Evolutionary conservation across 2,113 vertebrate genomes (phyloP), one percentile per base, ranked within the genome.

Genomic region (Peucedramus taeniatus): DNA sequence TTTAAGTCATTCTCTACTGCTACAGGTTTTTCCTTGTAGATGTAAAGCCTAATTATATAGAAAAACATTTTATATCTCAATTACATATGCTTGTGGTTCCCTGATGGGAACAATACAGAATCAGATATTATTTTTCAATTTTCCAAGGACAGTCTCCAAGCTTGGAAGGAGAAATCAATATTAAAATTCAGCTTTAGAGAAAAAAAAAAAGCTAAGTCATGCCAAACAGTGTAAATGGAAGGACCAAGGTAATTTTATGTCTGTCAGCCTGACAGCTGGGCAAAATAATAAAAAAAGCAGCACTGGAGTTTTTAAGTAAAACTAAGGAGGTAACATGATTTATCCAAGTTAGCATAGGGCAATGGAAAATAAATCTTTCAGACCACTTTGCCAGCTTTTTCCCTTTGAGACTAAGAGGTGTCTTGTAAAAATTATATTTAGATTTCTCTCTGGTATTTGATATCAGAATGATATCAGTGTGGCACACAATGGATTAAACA

Each of bases 121-220:
- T 64, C 44, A 56, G 27, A 45, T 64, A 69, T 49, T 75, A 69
- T 51, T 90, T 89, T 84, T 54, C 35, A 87, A 57, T 77, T 57
- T 76, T 91, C 63, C 93, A 94, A 97, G 93, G 95, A 61, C 94
- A 88, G 35, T 51, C 71, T 70, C 27, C 12, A 47, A 60, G 40
- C 35, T 95, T 88, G 56, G 87, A 96, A 96, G 94, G 78, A 74
- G 71, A 96, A 91, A 59, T 89, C 87, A 83, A 37, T 50, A 83
- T 75, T 86, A 86, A 93, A 93, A 79, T 93, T 91, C 70, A 88
- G 35, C 70, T 63, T 90, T 89, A 93, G 8, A 59, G 49, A 1
- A 86, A 66, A 53, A 76, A 64, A 78, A 79, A 78, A 31, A 72
- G 50, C 26, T 61, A 45, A 89, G 71, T 93, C 2, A 7, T 97